Percentiles rank a stretch among this genome's conserved stretches.
phyloP scores from a whole-genome alignment of 2,888 invertebrate species.

The Psylliodes chrysocephalus region DNA sequence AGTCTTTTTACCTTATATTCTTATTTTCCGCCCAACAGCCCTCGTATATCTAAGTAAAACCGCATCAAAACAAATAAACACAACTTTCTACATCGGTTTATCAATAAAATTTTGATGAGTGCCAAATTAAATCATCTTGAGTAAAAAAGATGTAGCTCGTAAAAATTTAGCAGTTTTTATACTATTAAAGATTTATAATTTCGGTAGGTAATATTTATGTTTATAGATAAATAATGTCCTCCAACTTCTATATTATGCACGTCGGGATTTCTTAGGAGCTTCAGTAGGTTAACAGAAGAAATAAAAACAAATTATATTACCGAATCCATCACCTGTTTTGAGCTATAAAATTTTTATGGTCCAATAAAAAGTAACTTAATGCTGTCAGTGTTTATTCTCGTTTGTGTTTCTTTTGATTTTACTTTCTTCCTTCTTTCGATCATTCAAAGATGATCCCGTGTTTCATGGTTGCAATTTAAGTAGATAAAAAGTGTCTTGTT shows the following conservation, averaged over 20 bases:
- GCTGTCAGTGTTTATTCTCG: constrained; percentile 39
- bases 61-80: too few species aligned
- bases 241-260: background rate
- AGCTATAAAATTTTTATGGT: constrained; percentile 42
- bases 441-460: too few species aligned
- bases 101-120: background rate
- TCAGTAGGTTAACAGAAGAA: constrained; percentile 18
- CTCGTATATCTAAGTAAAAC: too few species aligned
- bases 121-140: background rate
- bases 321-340: constrained; percentile 41
- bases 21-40: too few species aligned
- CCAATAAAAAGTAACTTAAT: constrained; percentile 41
- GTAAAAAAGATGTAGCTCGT: background rate
- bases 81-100: background rate
- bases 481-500: too few species aligned
- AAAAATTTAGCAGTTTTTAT: background rate
- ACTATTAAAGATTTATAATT: background rate
- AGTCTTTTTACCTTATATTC: too few species aligned
- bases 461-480: too few species aligned
- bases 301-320: constrained; percentile 35
- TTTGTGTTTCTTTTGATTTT: constrained; percentile 31
- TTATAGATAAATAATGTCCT: too few species aligned
- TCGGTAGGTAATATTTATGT: too few species aligned
- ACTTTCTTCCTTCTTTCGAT: too few species aligned
- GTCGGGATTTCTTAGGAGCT: background rate